phyloP scores from a whole-genome alignment of 2,797 vertebrate species.

The Falco concolor region DNA sequence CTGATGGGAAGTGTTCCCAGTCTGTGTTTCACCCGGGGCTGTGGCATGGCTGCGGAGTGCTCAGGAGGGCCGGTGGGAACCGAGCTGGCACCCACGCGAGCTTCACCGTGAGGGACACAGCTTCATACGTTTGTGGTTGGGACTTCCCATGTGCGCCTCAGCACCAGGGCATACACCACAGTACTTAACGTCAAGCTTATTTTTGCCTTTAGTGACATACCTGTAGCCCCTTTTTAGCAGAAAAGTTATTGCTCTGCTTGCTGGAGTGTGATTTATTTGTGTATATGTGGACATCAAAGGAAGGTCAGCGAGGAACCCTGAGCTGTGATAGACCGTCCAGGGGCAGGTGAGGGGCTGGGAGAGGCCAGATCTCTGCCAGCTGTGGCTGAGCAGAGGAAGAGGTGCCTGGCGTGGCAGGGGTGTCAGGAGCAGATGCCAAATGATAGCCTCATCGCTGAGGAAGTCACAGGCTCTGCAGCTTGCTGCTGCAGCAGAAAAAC shows the following conservation, averaged over 20 bases:
- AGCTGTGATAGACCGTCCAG: background rate
- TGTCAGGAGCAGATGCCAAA: background rate
- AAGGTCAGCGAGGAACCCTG: background rate
- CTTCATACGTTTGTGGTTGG: fast-evolving
- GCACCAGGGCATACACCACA: background rate
- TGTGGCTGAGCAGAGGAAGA: background rate
- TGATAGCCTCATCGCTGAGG: background rate
- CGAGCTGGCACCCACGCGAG: fast-evolving
- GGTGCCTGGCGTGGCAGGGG: fast-evolving
- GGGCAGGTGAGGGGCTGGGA: background rate
- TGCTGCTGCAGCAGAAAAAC: background rate
- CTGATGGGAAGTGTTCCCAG: background rate
- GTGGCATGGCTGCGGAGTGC: background rate
- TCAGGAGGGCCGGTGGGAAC: background rate
- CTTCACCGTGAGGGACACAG: background rate
- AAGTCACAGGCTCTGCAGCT: background rate
- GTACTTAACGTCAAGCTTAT: background rate
- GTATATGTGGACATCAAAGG: background rate
- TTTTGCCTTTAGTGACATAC: background rate
- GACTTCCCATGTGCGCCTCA: background rate
- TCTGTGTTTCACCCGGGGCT: background rate
- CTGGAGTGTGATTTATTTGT: background rate
- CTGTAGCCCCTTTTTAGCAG: background rate
- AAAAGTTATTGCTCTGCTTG: background rate
- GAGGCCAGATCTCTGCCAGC: background rate